Evolutionary conservation across 2,888 invertebrate genomes (phyloP).

Genomic region (Galerucella pusilla): DNA sequence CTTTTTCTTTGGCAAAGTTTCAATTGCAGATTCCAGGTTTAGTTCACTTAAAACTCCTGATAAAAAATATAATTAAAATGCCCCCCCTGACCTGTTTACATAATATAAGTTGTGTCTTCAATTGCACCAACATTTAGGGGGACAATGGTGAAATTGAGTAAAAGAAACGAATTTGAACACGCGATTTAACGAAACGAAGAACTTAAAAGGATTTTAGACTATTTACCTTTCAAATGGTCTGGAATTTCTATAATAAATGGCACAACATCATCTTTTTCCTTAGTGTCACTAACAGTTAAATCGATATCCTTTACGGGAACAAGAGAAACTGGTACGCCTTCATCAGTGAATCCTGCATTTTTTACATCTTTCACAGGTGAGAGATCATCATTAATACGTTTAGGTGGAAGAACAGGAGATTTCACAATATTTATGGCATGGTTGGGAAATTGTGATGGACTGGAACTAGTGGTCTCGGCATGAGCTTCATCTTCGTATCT

Average conservation of each 20-base stretch:
- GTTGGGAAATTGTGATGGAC: slow-evolving; percentile 36
- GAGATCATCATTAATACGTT: slow-evolving; percentile 48
- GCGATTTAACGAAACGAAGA: background rate
- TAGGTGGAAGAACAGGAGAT: slow-evolving; percentile 46
- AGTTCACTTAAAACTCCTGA: slow-evolving; percentile 11
- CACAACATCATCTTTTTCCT: slow-evolving; percentile 1
- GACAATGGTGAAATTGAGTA: too few relatives aligned
- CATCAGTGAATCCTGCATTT: slow-evolving; percentile 40
- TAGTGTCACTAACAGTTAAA: slow-evolving; percentile 8
- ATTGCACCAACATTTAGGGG: too few relatives aligned
- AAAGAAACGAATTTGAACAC: too few relatives aligned
- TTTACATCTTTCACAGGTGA: slow-evolving; percentile 43
- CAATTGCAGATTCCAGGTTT: slow-evolving; percentile 7
- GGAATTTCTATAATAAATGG: slow-evolving; percentile 49
- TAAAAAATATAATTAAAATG: slow-evolving; percentile 58
- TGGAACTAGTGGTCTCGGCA: slow-evolving; percentile 22
- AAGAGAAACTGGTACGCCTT: slow-evolving; percentile 27
- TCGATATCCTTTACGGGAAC: slow-evolving; percentile 31
- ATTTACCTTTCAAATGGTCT: slow-evolving; percentile 49
- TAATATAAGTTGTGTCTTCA: too few relatives aligned
- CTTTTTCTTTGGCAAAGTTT: background rate
- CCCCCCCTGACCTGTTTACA: slow-evolving; percentile 41
- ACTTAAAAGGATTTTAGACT: background rate
- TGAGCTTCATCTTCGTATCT: slow-evolving; percentile 49
- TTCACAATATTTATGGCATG: slow-evolving; percentile 50